Conservation (phyloP, 2,888 invertebrate genomes). For the Agelastica alni region DNA sequence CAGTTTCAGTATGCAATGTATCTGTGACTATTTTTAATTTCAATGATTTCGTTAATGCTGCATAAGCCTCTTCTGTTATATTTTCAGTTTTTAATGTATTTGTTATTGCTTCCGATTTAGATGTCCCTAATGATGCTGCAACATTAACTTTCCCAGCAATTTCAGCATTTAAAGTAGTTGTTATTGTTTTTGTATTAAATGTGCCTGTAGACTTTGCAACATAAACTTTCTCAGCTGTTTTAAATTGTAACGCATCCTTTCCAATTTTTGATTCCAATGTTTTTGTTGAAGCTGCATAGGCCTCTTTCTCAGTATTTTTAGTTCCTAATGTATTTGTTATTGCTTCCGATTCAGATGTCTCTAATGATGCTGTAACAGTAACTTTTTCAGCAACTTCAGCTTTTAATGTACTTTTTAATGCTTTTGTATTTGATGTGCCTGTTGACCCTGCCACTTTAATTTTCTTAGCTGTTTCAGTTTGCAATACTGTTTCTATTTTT, state of each 20-base stretch:
- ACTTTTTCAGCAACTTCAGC: not conserved
- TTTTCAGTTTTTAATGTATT: not conserved
- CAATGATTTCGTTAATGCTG: not conserved
- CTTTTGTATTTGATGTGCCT: not conserved
- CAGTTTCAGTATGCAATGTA: not conserved
- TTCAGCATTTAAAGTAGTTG: not conserved
- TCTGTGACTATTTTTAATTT: too few species aligned
- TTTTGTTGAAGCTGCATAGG: too few species aligned
- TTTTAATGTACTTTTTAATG: not conserved
- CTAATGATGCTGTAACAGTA: not conserved
- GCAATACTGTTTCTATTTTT: too few species aligned
- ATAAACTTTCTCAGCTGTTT: too few species aligned
- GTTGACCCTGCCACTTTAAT: not conserved
- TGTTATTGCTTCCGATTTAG: not conserved
- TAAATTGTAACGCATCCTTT: too few species aligned
- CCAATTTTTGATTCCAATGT: too few species aligned
- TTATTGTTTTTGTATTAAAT: too few species aligned
- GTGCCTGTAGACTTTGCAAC: too few species aligned
- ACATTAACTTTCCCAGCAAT: too few species aligned
- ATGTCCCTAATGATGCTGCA: too few species aligned
- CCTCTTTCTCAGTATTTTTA: too few species aligned
- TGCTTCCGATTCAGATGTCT: not conserved
- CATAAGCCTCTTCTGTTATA: not conserved
- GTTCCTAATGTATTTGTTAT: not conserved
- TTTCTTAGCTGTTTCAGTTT: not conserved